A percentile compares a stretch with the other conserved stretches of the same genome.
Evolutionary conservation across 1,140 invertebrate species (phyloP).

Genomic region (Plutomurus gul): DNA sequence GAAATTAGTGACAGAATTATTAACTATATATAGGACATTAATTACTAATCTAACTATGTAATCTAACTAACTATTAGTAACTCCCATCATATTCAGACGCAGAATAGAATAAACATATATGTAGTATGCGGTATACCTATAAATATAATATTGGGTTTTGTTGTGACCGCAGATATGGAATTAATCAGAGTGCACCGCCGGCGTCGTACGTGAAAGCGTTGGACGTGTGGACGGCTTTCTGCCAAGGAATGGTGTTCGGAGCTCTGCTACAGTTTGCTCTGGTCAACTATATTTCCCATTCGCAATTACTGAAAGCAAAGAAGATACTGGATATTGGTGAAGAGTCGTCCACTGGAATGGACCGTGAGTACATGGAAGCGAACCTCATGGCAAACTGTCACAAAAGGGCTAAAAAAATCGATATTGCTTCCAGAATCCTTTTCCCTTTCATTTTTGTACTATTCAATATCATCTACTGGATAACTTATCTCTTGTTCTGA

Average conservation of each 20-base stretch:
- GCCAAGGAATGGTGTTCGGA: slow-evolving; percentile 63
- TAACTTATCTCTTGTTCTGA: slow-evolving; percentile 53
- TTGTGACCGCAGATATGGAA: slow-evolving; percentile 60
- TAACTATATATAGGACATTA: too few relatives aligned
- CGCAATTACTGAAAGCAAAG: background rate
- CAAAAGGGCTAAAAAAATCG: slow-evolving; percentile 58
- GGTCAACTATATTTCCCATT: slow-evolving; percentile 60
- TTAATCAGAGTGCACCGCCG: slow-evolving; percentile 61
- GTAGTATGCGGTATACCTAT: too few relatives aligned
- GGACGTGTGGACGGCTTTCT: slow-evolving; percentile 64
- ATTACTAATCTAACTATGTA: too few relatives aligned
- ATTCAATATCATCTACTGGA: slow-evolving; percentile 61
- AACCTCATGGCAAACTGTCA: slow-evolving; percentile 55
- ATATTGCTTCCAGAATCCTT: slow-evolving; percentile 59
- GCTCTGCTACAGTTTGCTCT: slow-evolving; percentile 66
- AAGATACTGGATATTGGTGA: background rate
- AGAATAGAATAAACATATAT: too few relatives aligned
- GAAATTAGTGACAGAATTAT: too few relatives aligned
- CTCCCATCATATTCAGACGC: too few relatives aligned
- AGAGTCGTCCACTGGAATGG: background rate
- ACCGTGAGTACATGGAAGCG: slow-evolving; percentile 41
- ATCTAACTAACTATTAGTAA: too few relatives aligned
- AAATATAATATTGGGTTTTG: too few relatives aligned
- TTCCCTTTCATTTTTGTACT: slow-evolving; percentile 61
- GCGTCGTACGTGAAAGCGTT: slow-evolving; percentile 62